These are phyloP conservation scores for Meteorus sp. DNA, from an alignment of 1,140 invertebrate species.

Conservation along the genomic window DNA sequence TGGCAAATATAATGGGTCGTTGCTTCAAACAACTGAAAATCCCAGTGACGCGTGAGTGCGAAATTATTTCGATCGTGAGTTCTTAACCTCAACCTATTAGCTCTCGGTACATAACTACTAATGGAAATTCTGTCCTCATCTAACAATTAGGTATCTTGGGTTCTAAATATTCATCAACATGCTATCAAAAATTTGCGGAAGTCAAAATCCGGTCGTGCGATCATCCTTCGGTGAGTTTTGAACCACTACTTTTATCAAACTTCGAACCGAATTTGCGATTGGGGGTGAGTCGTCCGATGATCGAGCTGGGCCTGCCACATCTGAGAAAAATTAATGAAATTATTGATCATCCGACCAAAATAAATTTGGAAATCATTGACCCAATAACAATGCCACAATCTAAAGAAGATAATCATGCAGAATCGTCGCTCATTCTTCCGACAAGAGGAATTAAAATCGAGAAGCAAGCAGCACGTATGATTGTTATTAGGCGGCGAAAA, in stretches of 20 bases:
- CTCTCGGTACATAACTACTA: background rate
- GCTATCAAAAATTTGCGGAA: background rate
- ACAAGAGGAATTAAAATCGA: conserved; percentile 40
- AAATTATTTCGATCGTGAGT: background rate
- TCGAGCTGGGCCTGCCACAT: conserved; percentile 1
- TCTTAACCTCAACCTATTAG: background rate
- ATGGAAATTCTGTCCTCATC: background rate
- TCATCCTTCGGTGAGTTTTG: background rate
- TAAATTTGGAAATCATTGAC: background rate
- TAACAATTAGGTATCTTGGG: background rate
- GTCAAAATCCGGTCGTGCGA: no score
- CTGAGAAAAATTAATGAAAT: background rate
- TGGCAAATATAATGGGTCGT: background rate
- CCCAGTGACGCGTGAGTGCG: background rate
- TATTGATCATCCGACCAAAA: background rate
- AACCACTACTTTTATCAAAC: background rate
- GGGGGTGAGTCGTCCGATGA: background rate
- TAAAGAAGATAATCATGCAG: conserved; percentile 20
- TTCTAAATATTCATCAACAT: conserved; percentile 3
- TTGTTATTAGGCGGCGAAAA: conserved; percentile 78
- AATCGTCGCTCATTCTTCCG: conserved; percentile 46
- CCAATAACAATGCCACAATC: conserved; percentile 11
- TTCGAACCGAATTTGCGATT: conserved; percentile 4
- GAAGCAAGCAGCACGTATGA: conserved; percentile 72
- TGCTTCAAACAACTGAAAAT: background rate